Evolutionary conservation across 1,140 invertebrate genomes (phyloP).

Genomic region (Heliconius himera): DNA sequence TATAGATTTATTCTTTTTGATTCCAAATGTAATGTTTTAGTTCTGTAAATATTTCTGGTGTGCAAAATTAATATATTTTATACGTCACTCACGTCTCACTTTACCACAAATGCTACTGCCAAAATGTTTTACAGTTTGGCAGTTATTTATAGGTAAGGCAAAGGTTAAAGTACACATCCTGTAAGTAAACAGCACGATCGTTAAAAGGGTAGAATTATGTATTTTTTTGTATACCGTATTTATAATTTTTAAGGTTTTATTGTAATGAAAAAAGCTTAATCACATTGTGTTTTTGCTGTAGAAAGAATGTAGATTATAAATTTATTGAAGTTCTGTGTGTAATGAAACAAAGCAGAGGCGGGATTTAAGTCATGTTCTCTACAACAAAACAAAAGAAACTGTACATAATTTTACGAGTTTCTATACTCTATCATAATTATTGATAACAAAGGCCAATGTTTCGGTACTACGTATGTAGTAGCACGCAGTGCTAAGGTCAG

Average conservation of each 20-base stretch:
- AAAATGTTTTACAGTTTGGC: neutral
- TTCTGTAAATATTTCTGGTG: neutral
- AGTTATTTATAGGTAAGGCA: neutral
- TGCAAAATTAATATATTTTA: neutral
- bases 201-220: neutral
- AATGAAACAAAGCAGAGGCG: neutral
- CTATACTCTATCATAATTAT: neutral
- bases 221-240: neutral
- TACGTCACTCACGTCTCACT: neutral
- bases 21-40: neutral
- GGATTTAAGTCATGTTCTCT: neutral
- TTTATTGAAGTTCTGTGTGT: neutral
- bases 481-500: conserved; percentile 24
- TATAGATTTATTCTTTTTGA: neutral
- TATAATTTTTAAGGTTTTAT: neutral
- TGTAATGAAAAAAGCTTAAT: neutral
- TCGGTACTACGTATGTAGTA: conserved; percentile 1
- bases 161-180: neutral
- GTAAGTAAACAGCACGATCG: neutral
- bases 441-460: conserved; percentile 22
- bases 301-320: too few species aligned
- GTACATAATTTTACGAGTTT: neutral
- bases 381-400: too few species aligned
- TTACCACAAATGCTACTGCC: neutral
- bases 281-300: neutral